A percentile compares a stretch with the other conserved stretches of the same genome.
phyloP scores from a whole-genome alignment of 1,140 invertebrate genomes.

The Camponotus floridanus region DNA sequence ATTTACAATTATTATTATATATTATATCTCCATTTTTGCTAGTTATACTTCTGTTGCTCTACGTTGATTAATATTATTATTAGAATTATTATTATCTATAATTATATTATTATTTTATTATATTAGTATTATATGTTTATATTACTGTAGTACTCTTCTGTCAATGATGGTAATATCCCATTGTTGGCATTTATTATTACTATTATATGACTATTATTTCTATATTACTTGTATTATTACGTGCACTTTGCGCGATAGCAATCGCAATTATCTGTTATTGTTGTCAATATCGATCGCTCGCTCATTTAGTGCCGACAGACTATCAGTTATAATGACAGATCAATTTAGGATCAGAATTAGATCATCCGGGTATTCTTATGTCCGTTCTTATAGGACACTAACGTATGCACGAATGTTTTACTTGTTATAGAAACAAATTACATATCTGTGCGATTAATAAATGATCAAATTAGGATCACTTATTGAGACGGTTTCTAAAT shows the following conservation, averaged over 20 bases:
- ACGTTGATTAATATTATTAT: constrained; percentile 65
- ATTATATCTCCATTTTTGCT: constrained; percentile 57
- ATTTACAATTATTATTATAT: constrained; percentile 60
- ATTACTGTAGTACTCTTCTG: constrained; percentile 52
- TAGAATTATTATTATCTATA: constrained; percentile 67
- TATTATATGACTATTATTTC: constrained; percentile 64
- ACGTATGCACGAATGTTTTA: background rate
- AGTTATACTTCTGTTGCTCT: constrained; percentile 64
- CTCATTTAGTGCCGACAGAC: constrained; percentile 24
- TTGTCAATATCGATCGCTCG: constrained; percentile 52
- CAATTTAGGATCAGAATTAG: constrained; percentile 15
- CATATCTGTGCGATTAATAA: background rate
- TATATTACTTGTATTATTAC: constrained; percentile 71
- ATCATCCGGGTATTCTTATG: constrained; percentile 48
- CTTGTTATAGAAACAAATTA: constrained; percentile 16
- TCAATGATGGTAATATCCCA: constrained; percentile 55
- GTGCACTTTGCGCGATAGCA: constrained; percentile 52
- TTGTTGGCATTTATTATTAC: constrained; percentile 68
- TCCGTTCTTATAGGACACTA: constrained; percentile 54
- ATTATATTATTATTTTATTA: constrained; percentile 67
- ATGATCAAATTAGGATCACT: constrained; percentile 55
- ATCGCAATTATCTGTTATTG: constrained; percentile 59
- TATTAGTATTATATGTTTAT: constrained; percentile 63
- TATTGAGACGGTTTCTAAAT: constrained; percentile 1
- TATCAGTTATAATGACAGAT: constrained; percentile 14